These are phyloP conservation scores for Lasioglossum figueresi DNA, from an alignment of 2,888 invertebrate species.

Conservation along the genomic window DNA sequence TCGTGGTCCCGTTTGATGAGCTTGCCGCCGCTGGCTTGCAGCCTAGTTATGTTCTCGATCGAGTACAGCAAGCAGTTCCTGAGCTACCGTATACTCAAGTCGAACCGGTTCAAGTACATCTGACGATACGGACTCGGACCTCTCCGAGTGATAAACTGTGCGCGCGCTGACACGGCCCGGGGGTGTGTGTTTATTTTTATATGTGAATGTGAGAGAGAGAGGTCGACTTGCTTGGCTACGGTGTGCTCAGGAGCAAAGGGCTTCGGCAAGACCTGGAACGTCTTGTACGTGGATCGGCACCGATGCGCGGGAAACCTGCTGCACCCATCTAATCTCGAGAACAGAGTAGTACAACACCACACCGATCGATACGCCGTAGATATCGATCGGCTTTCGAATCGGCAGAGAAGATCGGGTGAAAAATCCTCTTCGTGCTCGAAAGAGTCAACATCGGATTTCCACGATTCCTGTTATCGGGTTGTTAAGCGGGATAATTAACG, in stretches of 20 bases:
- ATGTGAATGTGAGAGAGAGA: constrained; percentile 57
- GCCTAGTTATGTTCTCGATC: constrained; percentile 83
- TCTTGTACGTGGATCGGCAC: constrained; percentile 71
- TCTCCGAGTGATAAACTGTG: constrained; percentile 74
- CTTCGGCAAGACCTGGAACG: constrained; percentile 81
- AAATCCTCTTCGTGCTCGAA: neutral
- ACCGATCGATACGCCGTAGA: neutral
- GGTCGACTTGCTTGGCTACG: constrained; percentile 56
- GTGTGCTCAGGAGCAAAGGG: constrained; percentile 63
- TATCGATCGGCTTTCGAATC: neutral
- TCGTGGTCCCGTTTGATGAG: constrained; percentile 61
- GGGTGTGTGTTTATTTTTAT: constrained; percentile 35
- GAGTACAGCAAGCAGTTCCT: constrained; percentile 84
- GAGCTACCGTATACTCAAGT: constrained; percentile 83
- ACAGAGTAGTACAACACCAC: neutral
- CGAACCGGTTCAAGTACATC: constrained; percentile 84
- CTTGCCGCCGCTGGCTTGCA: constrained; percentile 61
- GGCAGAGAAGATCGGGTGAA: neutral
- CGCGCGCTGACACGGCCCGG: constrained; percentile 43
- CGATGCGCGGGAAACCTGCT: constrained; percentile 47
- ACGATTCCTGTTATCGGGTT: constrained; percentile 9
- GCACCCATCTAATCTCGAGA: constrained; percentile 8
- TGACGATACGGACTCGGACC: constrained; percentile 84
- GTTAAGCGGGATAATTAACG: constrained; percentile 51
- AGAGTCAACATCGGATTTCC: neutral